Evolutionary conservation across 2,888 invertebrate genomes (phyloP).

Genomic region (Leucania comma): DNA sequence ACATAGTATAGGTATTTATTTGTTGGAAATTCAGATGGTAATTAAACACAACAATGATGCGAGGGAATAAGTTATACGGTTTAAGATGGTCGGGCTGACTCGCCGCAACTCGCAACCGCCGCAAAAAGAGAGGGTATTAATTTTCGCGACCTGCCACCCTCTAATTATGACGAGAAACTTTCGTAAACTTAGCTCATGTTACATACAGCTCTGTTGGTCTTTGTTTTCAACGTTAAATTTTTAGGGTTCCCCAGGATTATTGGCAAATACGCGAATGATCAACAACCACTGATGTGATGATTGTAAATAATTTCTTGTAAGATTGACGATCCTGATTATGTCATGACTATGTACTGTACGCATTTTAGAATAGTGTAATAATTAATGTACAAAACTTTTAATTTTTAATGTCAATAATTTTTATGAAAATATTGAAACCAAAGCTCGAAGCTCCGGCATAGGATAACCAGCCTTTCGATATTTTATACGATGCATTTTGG

Average conservation of each 20-base stretch:
- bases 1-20: slow-evolving; percentile 34
- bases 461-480: too few species aligned
- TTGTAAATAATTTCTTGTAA: too few species aligned
- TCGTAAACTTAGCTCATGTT: slow-evolving; percentile 80
- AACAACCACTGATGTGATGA: background rate
- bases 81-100: slow-evolving; percentile 36
- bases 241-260: slow-evolving; percentile 62
- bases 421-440: background rate
- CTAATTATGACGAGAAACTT: slow-evolving; percentile 85
- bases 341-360: background rate
- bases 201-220: slow-evolving; percentile 78
- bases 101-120: slow-evolving; percentile 58
- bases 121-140: slow-evolving; percentile 82
- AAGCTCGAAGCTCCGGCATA: too few species aligned
- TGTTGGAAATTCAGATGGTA: slow-evolving; percentile 57
- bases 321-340: background rate
- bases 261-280: slow-evolving; percentile 17
- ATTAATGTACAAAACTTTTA: background rate
- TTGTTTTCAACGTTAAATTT: slow-evolving; percentile 77
- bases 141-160: slow-evolving; percentile 79
- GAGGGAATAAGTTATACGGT: slow-evolving; percentile 42
- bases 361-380: background rate
- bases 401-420: background rate
- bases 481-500: too few species aligned
- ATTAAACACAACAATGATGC: slow-evolving; percentile 62